Base-by-base conservation (phyloP, 2,113 vertebrate genomes). In the Siniperca chuatsi region DNA sequence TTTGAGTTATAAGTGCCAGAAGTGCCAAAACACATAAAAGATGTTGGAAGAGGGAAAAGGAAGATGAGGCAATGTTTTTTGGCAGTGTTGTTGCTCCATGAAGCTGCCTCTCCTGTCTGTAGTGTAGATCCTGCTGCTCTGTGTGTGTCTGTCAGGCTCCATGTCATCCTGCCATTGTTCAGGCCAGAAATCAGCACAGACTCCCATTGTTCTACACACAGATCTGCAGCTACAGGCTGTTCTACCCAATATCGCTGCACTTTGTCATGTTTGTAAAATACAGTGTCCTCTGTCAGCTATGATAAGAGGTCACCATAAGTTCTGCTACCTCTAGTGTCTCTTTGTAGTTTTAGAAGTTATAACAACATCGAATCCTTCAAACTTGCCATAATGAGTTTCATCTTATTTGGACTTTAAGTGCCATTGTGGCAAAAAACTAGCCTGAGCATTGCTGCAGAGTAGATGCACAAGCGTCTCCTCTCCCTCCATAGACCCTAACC, bases 81-180 rank as follows among this genome's bases (percentile, higher is more conserved):
- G 89, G 90, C 82, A 78, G 79, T 37, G 71, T 54, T 89, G 87
- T 72, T 89, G 46, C 80, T 86, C 75, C 81, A 83, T 81, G 87
- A 86, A 86, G 85, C 83, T 64, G 69, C 89, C 70, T 86, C 82
- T 89, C 84, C 87, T 83, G 85, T 90, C 88, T 91, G 87, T 85
- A 65, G 79, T 65, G 89, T 70, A 83, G 91, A 91, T 84, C 85
- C 85, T 74, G 90, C 90, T 91, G 90, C 85, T 89, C 79, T 81
- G 83, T 62, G 81, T 81, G 81, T 85, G 74, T 85, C 89, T 93
- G 92, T 93, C 92, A 91, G 87, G 87, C 88, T 89, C 87, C 79
- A 78, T 94, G 94, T 93, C 94, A 95, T 95, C 94, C 94, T 95
- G 94, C 89, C 84, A 94, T 95, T 95, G 94, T 95, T 93, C 67